Evolutionary conservation across 2,888 invertebrate species (phyloP), one percentile per base, ranked within the genome.

Genomic region (Malthinus flaveolus): DNA sequence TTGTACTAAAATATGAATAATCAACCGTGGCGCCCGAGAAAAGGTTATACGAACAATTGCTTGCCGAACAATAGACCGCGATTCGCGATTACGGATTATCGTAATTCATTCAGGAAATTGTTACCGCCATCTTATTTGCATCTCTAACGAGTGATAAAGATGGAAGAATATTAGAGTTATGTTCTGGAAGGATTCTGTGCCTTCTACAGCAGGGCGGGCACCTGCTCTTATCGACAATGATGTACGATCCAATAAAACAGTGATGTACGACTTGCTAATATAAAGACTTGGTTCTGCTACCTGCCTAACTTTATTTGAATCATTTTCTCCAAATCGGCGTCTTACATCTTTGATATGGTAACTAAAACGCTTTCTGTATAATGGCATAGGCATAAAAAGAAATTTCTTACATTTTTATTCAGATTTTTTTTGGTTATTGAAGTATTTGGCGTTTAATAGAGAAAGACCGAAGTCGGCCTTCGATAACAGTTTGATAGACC

Each of bases 71-170:
- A 69, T 68, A 61, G 68, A 60, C 63, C 66, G 59, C 62, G 58
- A 56, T 65, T 65, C 60, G 65, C 64, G 67, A 68, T 69, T 68
- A 66, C 64, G 64, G 67, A 69, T 69, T 67, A 67, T 66, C 65
- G 58, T 65, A 67, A 64, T 66, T 64, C 66, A 63, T 64, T 62
- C 62, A 65, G 68, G 67, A 71, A 71, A 70, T 71, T 71, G 68
- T 68, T 63, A 66, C 64, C 60, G 62, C 60, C 66, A 63, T 65
- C 67, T 67, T 70, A 71, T 71, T 71, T 71, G 71, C 71, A 71
- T 71, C 66, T 63, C 63, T 71, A 71, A 71, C 70, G 68, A 71
- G 65, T 61, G 57, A 56, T 59, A 61, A 66, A 62, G 64, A 66
- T 51, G 55, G 56, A 64, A 56, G 55, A 53, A 57, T 46, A 61